phyloP scores from a whole-genome alignment of 2,113 vertebrate species.

The Monarcha castaneiventris region DNA sequence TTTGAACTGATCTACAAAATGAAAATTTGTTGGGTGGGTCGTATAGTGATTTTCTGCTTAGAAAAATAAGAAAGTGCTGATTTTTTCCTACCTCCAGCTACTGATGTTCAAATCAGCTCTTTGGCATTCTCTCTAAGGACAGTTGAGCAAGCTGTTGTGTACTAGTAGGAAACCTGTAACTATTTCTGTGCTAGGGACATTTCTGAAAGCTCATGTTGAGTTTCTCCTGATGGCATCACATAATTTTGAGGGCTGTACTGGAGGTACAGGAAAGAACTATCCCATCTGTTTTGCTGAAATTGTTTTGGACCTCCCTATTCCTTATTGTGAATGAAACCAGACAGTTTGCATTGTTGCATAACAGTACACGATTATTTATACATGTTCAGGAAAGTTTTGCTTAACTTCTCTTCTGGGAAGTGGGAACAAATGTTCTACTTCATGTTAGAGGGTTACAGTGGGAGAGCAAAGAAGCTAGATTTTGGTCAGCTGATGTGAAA shows the following conservation, averaged over 20 bases:
- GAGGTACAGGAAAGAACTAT: neutral
- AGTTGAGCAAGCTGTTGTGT: neutral
- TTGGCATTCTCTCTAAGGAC: neutral
- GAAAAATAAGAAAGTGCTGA: neutral
- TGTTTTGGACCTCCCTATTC: neutral
- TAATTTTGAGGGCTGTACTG: neutral
- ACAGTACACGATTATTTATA: neutral
- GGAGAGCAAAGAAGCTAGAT: neutral
- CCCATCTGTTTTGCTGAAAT: neutral
- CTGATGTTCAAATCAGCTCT: neutral
- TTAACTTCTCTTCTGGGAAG: neutral
- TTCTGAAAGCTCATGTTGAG: neutral
- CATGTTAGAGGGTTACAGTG: neutral
- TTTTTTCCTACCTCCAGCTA: neutral
- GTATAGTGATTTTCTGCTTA: neutral
- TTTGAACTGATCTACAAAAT: neutral
- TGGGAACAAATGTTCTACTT: neutral
- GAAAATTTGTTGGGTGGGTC: neutral
- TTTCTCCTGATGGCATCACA: neutral
- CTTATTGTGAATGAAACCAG: neutral
- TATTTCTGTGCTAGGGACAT: neutral
- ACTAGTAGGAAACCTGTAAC: neutral
- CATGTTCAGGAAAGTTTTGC: neutral
- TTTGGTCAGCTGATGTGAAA: neutral
- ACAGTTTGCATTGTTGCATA: accelerated